Percentiles rank a stretch among this genome's conserved stretches.
These are phyloP conservation scores for Trisateles emortualis DNA, from an alignment of 2,888 invertebrate genomes.

Conservation along the genomic window DNA sequence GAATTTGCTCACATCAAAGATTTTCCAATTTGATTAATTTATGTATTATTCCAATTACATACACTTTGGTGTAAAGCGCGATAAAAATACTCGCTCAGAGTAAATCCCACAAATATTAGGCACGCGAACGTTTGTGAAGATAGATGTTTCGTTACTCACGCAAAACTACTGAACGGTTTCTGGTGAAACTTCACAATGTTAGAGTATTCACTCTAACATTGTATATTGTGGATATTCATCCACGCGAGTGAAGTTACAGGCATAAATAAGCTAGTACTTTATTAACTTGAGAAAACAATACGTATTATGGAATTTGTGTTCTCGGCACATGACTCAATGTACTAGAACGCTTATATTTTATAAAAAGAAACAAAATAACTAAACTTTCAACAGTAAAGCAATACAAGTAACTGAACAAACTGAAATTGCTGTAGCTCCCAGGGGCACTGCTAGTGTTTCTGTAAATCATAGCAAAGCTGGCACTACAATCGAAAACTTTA, in stretches of 20 bases:
- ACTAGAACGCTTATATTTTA: no score
- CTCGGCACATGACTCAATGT: no score
- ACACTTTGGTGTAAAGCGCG: no score
- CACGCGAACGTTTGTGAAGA: background rate
- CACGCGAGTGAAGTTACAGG: no score
- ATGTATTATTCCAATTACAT: conserved; percentile 49
- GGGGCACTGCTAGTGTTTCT: background rate
- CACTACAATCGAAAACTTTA: background rate
- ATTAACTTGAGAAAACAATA: no score
- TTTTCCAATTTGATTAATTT: conserved; percentile 60
- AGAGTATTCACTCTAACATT: no score
- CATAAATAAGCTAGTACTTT: no score
- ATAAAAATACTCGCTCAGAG: conserved; percentile 16
- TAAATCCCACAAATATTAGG: conserved; percentile 7
- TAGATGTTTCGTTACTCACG: no score
- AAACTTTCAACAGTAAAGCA: background rate
- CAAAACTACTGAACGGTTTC: no score
- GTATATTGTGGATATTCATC: no score
- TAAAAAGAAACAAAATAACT: background rate
- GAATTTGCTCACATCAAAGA: conserved; percentile 51
- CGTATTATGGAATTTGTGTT: conserved; percentile 2
- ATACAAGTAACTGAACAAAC: conserved; percentile 3
- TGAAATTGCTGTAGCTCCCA: conserved; percentile 4
- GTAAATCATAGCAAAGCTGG: background rate
- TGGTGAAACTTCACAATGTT: no score